Base-by-base conservation (phyloP, 1,140 invertebrate genomes). In the Temnothorax curvispinosus region DNA sequence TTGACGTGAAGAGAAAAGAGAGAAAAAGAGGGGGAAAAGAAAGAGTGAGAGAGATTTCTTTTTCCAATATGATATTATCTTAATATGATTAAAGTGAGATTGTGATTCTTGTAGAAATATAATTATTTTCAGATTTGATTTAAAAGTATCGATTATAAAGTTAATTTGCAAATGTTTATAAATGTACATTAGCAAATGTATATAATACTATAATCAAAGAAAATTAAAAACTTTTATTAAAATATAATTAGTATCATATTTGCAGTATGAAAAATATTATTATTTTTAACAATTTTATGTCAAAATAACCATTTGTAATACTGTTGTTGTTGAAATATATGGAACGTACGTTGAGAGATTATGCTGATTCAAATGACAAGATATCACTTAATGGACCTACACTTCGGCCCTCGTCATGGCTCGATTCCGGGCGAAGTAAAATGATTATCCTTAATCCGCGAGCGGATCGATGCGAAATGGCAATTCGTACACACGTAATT, bases 401-500 rank as follows among this genome's bases (percentile, higher is more conserved):
- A 64, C 9, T 62, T 62, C 15, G 38, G 15, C 15, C 9, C 8
- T 44, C 18, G 4, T n/a, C n/a, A 32, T 4, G 38, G 67, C 27
- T 58, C 3, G 38, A 44, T 47, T 47, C 1, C 60, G 7, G 6
- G 0, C 52, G 3, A 72, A 47, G 21, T 54, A 44, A 82, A 74
- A 72, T 58, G 41, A 58, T 60, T 35, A 74, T 74, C 18, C 18
- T 35, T 60, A 82, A 82, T 82, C 69, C 54, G 7, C 54, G 7
- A 21, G 21, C n/a, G 32, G 32, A 54, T 69, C 44, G 32, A 38
- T n/a, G 21, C 41, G n/a, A 74, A 35, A 82, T 74, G 35, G 27
- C 69, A 41, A 62, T 84, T 84, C 27, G 41, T 60, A 50, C 54
- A 50, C 54, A 60, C 41, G 38, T 74, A 75, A 84, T 82, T 60